A percentile compares a stretch with the other conserved stretches of the same genome.
These are phyloP conservation scores for Meloidogyne exigua DNA, from an alignment of 1,140 invertebrate genomes.

Conservation along the genomic window DNA sequence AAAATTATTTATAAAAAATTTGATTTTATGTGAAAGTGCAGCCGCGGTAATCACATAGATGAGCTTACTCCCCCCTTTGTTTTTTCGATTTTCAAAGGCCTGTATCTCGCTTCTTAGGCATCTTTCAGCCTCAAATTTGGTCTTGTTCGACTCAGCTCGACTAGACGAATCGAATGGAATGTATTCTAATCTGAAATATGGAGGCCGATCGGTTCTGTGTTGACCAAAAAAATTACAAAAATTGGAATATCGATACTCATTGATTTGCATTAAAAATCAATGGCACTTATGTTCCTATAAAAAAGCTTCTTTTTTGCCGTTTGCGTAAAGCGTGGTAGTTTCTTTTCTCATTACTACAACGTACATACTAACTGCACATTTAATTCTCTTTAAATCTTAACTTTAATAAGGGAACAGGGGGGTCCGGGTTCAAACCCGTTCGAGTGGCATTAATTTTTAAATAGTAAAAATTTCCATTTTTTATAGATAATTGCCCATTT, in stretches of 20 bases:
- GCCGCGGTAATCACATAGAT: too few species aligned
- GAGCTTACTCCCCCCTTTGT: too few species aligned
- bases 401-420: background rate
- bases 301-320: background rate
- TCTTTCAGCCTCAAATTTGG: too few species aligned
- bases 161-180: too few species aligned
- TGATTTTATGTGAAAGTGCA: too few species aligned
- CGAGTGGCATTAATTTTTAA: background rate
- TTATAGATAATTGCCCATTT: conserved; percentile 28
- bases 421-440: background rate
- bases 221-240: background rate
- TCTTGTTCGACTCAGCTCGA: too few species aligned
- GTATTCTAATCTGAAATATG: too few species aligned
- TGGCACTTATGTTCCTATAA: background rate
- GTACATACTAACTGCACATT: background rate
- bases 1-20: too few species aligned
- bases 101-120: too few species aligned
- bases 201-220: too few species aligned
- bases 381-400: background rate
- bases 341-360: background rate
- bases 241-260: background rate
- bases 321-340: background rate
- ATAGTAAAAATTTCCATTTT: background rate
- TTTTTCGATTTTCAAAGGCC: too few species aligned
- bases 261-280: background rate